Conservation (phyloP, 2,113 vertebrate species). For the Riparia riparia region DNA sequence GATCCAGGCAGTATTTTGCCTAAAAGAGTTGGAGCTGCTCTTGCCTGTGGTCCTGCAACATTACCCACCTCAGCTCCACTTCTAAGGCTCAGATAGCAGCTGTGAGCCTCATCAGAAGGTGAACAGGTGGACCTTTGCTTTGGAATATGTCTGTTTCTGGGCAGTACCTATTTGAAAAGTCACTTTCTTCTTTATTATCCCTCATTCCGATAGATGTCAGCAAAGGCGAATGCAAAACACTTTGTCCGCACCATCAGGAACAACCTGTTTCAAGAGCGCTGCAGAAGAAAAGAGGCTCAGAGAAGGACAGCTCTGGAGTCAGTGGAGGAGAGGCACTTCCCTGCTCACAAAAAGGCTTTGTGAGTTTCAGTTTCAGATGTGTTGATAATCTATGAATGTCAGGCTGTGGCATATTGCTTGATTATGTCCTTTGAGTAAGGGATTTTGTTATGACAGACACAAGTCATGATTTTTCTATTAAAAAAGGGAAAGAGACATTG, state of each 20-base stretch:
- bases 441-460: background rate
- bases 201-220: constrained; percentile 76
- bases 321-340: background rate
- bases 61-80: background rate
- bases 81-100: background rate
- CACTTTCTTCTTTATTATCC: background rate
- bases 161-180: background rate
- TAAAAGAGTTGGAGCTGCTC: background rate
- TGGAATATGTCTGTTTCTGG: background rate
- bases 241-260: constrained; percentile 72
- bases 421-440: background rate
- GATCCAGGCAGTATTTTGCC: background rate
- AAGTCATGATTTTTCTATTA: background rate
- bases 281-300: constrained; percentile 60
- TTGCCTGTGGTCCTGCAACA: background rate
- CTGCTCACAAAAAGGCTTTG: background rate
- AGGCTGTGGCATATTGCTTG: background rate
- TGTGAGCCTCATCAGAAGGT: background rate
- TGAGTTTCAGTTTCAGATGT: background rate
- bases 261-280: constrained; percentile 62
- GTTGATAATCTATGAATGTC: background rate
- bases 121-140: background rate
- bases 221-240: constrained; percentile 78
- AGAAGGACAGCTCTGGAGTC: constrained; percentile 41
- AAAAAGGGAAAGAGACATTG: background rate